These are phyloP conservation scores for Eilema depressum DNA, from an alignment of 2,888 invertebrate species.

Conservation along the genomic window DNA sequence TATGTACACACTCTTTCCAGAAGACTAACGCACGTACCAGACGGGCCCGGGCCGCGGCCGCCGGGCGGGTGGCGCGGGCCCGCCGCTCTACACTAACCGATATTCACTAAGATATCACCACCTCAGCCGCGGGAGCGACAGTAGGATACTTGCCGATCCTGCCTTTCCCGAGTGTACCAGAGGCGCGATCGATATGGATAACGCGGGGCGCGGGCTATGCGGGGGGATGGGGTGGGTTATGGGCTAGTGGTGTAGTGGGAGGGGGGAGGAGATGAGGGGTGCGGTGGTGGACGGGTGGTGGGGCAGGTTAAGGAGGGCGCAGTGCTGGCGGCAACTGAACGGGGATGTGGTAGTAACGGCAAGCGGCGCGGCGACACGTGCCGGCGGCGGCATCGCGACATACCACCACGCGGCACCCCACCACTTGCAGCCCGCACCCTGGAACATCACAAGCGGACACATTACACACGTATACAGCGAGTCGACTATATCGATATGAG, in stretches of 20 bases:
- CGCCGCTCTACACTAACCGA: slow-evolving; percentile 72
- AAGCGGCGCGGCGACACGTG: slow-evolving; percentile 96
- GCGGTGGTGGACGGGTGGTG: slow-evolving; percentile 55
- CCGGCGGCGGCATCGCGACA: slow-evolving; percentile 98
- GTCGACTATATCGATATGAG: background rate
- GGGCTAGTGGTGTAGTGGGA: slow-evolving; percentile 24
- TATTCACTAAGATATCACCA: slow-evolving; percentile 74
- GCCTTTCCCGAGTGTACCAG: slow-evolving; percentile 76
- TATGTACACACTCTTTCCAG: slow-evolving; percentile 85
- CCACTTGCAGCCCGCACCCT: slow-evolving; percentile 98
- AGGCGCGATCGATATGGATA: slow-evolving; percentile 78
- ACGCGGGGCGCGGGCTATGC: slow-evolving; percentile 69
- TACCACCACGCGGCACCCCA: slow-evolving; percentile 97
- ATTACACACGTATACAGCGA: slow-evolving; percentile 26
- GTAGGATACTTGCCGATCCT: slow-evolving; percentile 67
- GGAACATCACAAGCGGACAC: slow-evolving; percentile 65
- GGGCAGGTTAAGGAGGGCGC: slow-evolving; percentile 80
- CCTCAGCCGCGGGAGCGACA: slow-evolving; percentile 70
- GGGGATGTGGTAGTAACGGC: slow-evolving; percentile 99
- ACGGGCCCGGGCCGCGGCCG: slow-evolving; percentile 56
- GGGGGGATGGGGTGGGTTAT: slow-evolving; percentile 37
- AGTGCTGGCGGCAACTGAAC: slow-evolving; percentile 94
- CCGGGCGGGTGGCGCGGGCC: slow-evolving; percentile 53
- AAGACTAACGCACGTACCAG: slow-evolving; percentile 64
- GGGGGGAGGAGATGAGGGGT: slow-evolving; percentile 39